A percentile compares a stretch with the other conserved stretches of the same genome.
Evolutionary conservation across 2,888 invertebrate species (phyloP).

Genomic region (Drymonia ruficornis): DNA sequence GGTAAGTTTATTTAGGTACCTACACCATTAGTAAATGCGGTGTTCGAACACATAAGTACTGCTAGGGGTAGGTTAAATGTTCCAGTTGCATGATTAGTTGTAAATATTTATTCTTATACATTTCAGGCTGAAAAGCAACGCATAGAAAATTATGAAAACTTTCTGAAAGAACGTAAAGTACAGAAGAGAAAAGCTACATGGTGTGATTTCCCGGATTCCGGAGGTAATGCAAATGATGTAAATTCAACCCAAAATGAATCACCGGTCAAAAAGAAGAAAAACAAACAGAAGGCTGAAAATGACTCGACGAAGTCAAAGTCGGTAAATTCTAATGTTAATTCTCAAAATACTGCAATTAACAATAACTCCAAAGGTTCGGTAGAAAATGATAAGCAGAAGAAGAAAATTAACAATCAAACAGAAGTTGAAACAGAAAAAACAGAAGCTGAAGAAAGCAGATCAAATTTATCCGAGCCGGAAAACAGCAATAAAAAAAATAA

Average conservation of each 20-base stretch:
- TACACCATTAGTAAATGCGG: too few species aligned
- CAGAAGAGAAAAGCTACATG: constrained; percentile 77
- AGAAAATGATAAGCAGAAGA: constrained; percentile 24
- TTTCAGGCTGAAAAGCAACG: constrained; percentile 78
- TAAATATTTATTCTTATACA: neutral
- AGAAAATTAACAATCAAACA: constrained; percentile 14
- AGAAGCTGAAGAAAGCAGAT: constrained; percentile 10
- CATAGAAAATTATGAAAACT: constrained; percentile 79
- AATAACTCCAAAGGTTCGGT: constrained; percentile 5
- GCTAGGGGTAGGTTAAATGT: too few species aligned
- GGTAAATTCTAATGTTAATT: constrained; percentile 2
- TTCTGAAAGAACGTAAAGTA: constrained; percentile 77
- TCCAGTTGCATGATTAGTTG: neutral
- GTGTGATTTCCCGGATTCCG: constrained; percentile 82
- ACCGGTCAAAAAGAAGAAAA: constrained; percentile 40
- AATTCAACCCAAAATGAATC: constrained; percentile 14
- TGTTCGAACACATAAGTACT: too few species aligned
- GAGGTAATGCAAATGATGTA: constrained; percentile 23
- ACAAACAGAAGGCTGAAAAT: constrained; percentile 31
- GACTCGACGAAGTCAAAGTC: constrained; percentile 5
- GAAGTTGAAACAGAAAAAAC: constrained; percentile 2
- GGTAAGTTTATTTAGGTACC: constrained; percentile 46
- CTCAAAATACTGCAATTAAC: constrained; percentile 4
- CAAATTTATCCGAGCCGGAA: constrained; percentile 7
- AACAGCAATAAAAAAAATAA: constrained; percentile 26